Percentiles rank a stretch among this genome's conserved stretches.
phyloP scores from a whole-genome alignment of 1,140 invertebrate species.

The Bicyclus anynana region DNA sequence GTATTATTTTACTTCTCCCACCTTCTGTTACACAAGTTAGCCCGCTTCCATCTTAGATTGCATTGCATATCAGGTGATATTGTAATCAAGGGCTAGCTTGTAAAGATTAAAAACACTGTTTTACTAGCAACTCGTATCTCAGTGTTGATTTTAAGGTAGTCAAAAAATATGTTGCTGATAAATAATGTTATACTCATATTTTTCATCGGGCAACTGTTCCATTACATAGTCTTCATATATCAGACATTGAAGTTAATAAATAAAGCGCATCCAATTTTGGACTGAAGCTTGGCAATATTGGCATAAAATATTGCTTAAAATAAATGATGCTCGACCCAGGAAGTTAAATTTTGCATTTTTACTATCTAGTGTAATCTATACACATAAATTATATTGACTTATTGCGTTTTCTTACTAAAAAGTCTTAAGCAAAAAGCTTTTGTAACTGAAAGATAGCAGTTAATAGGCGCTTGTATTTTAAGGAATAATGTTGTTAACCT shows the following conservation, averaged over 20 bases:
- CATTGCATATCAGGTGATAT: too few species aligned
- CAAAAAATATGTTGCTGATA: too few species aligned
- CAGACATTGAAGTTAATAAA: constrained; percentile 23
- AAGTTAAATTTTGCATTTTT: constrained; percentile 12
- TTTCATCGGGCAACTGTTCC: constrained; percentile 3
- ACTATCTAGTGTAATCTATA: too few species aligned
- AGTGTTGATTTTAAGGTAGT: too few species aligned
- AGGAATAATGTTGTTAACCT: constrained; percentile 31
- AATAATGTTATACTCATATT: constrained; percentile 12
- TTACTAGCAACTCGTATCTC: too few species aligned
- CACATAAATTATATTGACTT: too few species aligned
- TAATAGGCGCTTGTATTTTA: constrained; percentile 18
- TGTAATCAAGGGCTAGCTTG: too few species aligned
- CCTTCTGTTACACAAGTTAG: too few species aligned
- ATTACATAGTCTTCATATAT: constrained; percentile 12
- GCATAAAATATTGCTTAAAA: constrained; percentile 19
- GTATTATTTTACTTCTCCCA: too few species aligned
- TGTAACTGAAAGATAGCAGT: neutral
- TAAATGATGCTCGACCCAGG: constrained; percentile 19
- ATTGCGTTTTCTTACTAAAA: too few species aligned
- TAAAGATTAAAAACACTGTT: too few species aligned
- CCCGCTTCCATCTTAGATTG: too few species aligned
- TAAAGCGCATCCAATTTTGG: constrained; percentile 28
- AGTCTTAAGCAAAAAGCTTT: neutral
- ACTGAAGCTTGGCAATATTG: constrained; percentile 22